These are phyloP conservation scores for Phytoseiulus persimilis DNA, from an alignment of 2,888 invertebrate genomes.

Conservation along the genomic window DNA sequence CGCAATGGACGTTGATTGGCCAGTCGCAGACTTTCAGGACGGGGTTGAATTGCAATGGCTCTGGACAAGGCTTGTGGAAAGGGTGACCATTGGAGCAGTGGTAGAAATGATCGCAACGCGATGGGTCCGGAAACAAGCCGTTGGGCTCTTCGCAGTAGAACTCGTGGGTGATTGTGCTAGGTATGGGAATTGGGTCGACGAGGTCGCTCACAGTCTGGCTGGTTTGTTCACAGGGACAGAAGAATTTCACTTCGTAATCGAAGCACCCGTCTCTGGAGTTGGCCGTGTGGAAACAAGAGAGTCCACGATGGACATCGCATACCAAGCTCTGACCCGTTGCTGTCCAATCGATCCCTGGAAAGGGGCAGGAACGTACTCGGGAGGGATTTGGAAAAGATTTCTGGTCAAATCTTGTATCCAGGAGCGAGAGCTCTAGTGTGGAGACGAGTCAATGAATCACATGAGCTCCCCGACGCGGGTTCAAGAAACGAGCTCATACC, in stretches of 20 bases:
- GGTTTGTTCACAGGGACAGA: constrained; percentile 47
- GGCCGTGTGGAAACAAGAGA: constrained; percentile 47
- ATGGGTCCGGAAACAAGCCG: constrained; percentile 9
- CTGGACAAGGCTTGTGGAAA: constrained; percentile 14
- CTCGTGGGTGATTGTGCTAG: background rate
- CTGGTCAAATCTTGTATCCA: too few relatives aligned
- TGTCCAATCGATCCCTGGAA: constrained; percentile 27
- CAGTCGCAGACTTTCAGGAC: constrained; percentile 6
- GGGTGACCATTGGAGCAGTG: constrained; percentile 13
- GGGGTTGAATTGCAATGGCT: background rate
- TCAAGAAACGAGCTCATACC: background rate
- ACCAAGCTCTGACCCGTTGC: constrained; percentile 42
- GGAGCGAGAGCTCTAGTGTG: too few relatives aligned
- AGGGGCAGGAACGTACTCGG: too few relatives aligned
- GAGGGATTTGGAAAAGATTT: too few relatives aligned
- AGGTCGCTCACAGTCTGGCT: background rate
- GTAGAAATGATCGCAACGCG: background rate
- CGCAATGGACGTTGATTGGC: background rate
- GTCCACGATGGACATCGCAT: constrained; percentile 47
- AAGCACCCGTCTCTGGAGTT: constrained; percentile 46
- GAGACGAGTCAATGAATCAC: too few relatives aligned
- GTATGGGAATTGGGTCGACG: background rate
- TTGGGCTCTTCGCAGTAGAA: constrained; percentile 1
- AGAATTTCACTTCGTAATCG: constrained; percentile 49
- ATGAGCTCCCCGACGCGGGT: too few relatives aligned